These are phyloP conservation scores for Elephas maximus DNA, from an alignment of 2,113 vertebrate species.

Conservation along the genomic window DNA sequence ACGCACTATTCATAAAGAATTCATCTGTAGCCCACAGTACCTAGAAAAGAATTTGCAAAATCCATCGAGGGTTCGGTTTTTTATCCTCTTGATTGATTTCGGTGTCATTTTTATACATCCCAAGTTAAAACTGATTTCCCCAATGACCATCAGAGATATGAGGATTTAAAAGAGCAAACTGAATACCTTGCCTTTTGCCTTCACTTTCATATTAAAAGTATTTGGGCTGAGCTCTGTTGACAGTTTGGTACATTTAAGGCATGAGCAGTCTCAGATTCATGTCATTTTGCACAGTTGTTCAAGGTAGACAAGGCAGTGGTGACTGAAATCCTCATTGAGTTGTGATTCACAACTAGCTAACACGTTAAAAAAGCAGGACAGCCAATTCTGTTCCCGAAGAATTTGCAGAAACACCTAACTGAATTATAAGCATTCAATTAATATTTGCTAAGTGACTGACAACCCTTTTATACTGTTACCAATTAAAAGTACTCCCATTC, in stretches of 20 bases:
- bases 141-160: background rate
- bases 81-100: background rate
- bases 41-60: background rate
- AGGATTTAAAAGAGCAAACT: constrained; percentile 23
- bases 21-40: background rate
- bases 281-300: background rate
- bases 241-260: background rate
- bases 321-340: background rate
- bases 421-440: background rate
- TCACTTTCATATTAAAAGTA: background rate
- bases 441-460: background rate
- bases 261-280: background rate
- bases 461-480: background rate
- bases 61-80: background rate
- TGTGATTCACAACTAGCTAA: background rate
- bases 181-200: background rate
- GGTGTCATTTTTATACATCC: background rate
- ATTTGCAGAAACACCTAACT: background rate
- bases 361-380: background rate
- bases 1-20: background rate
- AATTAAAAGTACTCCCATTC: background rate
- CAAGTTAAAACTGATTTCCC: constrained; percentile 6
- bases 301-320: background rate
- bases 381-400: background rate
- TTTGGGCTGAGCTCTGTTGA: background rate